These are phyloP conservation scores for Acanthurus tractus DNA, from an alignment of 2,797 vertebrate genomes.

Conservation along the genomic window DNA sequence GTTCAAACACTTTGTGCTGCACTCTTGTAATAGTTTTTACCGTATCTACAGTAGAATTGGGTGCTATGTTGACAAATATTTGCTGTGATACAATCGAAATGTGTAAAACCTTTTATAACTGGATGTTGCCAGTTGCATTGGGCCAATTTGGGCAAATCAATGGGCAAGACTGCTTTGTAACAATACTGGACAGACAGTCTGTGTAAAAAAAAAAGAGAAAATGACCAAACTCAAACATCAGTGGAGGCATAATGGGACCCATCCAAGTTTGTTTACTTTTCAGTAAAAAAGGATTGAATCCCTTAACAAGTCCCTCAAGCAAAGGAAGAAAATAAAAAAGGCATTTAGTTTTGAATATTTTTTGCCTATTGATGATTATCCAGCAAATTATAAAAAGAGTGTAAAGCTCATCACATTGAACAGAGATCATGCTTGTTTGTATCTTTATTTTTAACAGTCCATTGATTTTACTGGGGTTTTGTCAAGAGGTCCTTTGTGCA, in stretches of 20 bases:
- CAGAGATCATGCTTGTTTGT: background rate
- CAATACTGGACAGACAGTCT: background rate
- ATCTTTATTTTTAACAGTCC: background rate
- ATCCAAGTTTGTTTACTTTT: background rate
- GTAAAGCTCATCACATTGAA: background rate
- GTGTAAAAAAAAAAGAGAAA: too few species aligned
- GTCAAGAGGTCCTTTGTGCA: background rate
- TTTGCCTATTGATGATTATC: slow-evolving; percentile 7
- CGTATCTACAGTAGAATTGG: background rate
- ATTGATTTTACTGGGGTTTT: background rate
- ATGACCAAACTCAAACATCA: background rate
- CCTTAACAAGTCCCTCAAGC: background rate
- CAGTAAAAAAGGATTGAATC: background rate
- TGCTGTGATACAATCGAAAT: background rate
- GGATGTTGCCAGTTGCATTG: background rate
- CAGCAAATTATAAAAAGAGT: background rate
- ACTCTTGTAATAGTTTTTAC: background rate
- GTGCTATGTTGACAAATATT: background rate
- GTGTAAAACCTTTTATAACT: background rate
- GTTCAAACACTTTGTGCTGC: background rate
- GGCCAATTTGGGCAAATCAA: background rate
- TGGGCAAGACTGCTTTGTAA: background rate
- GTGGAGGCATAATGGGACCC: background rate
- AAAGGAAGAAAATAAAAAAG: slow-evolving; percentile 3
- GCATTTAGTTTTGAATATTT: slow-evolving; percentile 2